These are phyloP conservation scores for Typhlichthys subterraneus DNA, from an alignment of 2,797 vertebrate genomes.

Conservation along the genomic window DNA sequence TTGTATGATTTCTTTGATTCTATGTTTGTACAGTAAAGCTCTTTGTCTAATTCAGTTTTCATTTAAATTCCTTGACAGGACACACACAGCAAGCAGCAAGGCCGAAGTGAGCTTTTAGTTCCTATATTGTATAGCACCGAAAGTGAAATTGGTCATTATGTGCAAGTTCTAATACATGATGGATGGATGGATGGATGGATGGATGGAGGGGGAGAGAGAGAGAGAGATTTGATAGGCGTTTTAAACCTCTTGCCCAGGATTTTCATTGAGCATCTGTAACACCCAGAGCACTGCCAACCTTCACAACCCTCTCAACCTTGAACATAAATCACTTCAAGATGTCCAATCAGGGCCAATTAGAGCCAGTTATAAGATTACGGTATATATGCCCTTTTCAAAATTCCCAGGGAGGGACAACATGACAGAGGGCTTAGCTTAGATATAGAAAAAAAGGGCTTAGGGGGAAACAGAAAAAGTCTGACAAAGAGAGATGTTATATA, in stretches of 20 bases:
- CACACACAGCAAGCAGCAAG: no score
- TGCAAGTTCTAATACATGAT: no score
- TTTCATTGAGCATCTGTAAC: slow-evolving; percentile 31
- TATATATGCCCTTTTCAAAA: slow-evolving; percentile 42
- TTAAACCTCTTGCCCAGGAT: slow-evolving; percentile 35
- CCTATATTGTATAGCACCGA: background rate
- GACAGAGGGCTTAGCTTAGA: slow-evolving; percentile 12
- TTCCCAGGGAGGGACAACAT: slow-evolving; percentile 23
- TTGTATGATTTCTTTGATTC: background rate
- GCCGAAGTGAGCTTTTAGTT: no score
- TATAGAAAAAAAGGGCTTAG: slow-evolving; percentile 3
- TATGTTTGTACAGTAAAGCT: no score
- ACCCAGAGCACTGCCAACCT: slow-evolving; percentile 33
- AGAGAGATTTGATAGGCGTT: slow-evolving; percentile 8
- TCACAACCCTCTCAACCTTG: slow-evolving; percentile 51
- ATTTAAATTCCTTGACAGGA: no score
- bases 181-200: no score
- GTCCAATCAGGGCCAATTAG: slow-evolving; percentile 61
- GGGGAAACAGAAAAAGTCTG: background rate
- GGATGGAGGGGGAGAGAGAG: no score
- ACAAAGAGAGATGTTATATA: background rate
- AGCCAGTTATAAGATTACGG: slow-evolving; percentile 53
- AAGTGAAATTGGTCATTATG: background rate
- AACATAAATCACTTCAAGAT: slow-evolving; percentile 75
- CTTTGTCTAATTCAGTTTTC: no score